phyloP scores from a whole-genome alignment of 1,140 invertebrate genomes.

The Oreohelix idahoensis region DNA sequence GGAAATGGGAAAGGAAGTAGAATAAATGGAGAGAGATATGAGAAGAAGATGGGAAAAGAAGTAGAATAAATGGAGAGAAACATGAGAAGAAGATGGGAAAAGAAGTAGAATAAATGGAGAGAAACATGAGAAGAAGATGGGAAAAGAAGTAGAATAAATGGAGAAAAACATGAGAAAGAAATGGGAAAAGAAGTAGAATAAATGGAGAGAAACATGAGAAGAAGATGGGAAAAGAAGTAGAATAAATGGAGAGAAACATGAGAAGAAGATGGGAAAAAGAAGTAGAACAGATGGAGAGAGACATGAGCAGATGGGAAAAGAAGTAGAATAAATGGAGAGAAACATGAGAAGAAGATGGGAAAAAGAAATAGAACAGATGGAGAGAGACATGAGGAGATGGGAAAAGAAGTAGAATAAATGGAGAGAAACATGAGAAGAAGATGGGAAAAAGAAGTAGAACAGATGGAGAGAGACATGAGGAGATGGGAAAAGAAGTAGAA shows the following conservation, averaged over 20 bases:
- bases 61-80: not conserved
- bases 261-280: no score
- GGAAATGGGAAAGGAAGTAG: not conserved
- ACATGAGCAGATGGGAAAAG: no score
- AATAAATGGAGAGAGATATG: not conserved
- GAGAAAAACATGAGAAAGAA: no score
- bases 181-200: no score
- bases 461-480: not conserved
- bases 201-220: no score
- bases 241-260: no score
- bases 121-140: not conserved
- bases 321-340: not conserved
- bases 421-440: not conserved
- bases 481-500: slow-evolving; percentile 19
- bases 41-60: not conserved
- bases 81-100: not conserved
- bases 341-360: not conserved
- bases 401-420: not conserved
- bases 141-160: no score
- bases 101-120: not conserved
- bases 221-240: no score
- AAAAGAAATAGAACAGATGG: not conserved
- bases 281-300: no score
- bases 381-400: not conserved
- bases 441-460: not conserved